phyloP scores from a whole-genome alignment of 92 coral and sea anemone genomes.

The Porites divaricata region DNA sequence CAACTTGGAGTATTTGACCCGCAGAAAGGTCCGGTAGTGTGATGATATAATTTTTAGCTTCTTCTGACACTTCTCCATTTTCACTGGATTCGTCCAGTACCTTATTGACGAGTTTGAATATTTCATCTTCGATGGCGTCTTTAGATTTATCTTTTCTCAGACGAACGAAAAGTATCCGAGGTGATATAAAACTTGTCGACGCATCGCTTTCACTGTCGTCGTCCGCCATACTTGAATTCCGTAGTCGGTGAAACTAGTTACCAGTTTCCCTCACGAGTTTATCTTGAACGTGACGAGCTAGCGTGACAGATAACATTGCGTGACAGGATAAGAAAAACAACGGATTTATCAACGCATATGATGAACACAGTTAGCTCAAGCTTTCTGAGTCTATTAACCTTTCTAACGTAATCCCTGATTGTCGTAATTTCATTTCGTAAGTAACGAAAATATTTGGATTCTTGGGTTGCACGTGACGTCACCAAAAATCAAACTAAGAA shows the following conservation, averaged over 20 bases:
- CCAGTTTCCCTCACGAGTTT: slow-evolving; percentile 19
- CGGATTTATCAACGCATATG: too few species aligned
- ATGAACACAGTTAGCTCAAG: too few species aligned
- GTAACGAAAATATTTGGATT: too few species aligned
- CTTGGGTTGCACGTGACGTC: too few species aligned
- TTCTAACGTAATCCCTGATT: too few species aligned
- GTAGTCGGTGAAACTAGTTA: slow-evolving; percentile 6
- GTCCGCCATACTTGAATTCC: slow-evolving; percentile 77
- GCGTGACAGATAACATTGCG: slow-evolving; percentile 12
- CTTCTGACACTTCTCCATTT: slow-evolving; percentile 38
- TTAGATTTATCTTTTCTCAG: slow-evolving; percentile 87
- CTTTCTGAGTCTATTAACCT: too few species aligned
- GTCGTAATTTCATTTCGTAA: too few species aligned
- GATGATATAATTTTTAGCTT: slow-evolving; percentile 65
- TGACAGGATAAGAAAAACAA: slow-evolving; percentile 15
- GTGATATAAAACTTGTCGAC: slow-evolving; percentile 43
- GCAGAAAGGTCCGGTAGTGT: slow-evolving; percentile 59
- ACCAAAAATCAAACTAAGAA: too few species aligned
- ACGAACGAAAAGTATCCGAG: slow-evolving; percentile 78
- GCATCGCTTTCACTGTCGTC: slow-evolving; percentile 23
- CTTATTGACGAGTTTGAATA: slow-evolving; percentile 71
- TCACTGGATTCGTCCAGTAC: slow-evolving; percentile 53
- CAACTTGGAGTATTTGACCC: slow-evolving; percentile 80
- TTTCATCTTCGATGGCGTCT: slow-evolving; percentile 77
- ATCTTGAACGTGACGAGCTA: not conserved